phyloP scores from a whole-genome alignment of 1,140 invertebrate genomes.

The Drosophila pseudoobscura region DNA sequence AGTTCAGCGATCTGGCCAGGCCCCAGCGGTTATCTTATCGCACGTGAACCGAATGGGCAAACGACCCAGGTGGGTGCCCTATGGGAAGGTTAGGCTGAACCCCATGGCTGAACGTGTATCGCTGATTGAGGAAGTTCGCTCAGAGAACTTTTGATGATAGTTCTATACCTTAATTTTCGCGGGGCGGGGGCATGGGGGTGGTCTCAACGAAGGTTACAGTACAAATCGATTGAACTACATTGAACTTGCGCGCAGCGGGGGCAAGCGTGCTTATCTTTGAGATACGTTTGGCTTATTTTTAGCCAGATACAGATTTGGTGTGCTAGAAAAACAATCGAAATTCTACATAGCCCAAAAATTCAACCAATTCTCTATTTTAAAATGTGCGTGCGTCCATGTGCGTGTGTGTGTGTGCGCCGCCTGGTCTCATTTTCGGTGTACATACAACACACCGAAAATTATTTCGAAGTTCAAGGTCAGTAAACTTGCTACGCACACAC shows the following conservation, averaged over 20 bases:
- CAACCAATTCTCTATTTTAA: slow-evolving; percentile 31
- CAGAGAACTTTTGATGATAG: no score
- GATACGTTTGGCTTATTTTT: slow-evolving; percentile 48
- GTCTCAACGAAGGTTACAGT: slow-evolving; percentile 30
- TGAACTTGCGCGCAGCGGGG: slow-evolving; percentile 57
- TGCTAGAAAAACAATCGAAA: slow-evolving; percentile 53
- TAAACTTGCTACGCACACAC: slow-evolving; percentile 82
- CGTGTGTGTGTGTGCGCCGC: slow-evolving; percentile 18
- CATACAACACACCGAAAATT: slow-evolving; percentile 65
- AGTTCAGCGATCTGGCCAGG: slow-evolving; percentile 46
- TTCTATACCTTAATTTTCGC: no score
- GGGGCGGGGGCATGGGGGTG: no score
- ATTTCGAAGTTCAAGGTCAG: slow-evolving; percentile 83
- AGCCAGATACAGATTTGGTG: slow-evolving; percentile 20
- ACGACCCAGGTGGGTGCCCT: slow-evolving; percentile 5
- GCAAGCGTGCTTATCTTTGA: slow-evolving; percentile 28
- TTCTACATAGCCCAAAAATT: slow-evolving; percentile 4
- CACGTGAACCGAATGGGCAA: slow-evolving; percentile 63
- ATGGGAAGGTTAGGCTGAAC: background rate
- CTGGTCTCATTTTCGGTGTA: slow-evolving; percentile 64
- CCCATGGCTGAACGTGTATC: background rate
- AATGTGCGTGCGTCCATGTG: slow-evolving; percentile 18
- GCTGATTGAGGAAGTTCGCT: no score
- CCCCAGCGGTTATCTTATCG: slow-evolving; percentile 55
- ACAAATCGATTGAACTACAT: slow-evolving; percentile 38